Base-by-base conservation (phyloP, 2,113 vertebrate species). In the Tupaia tana region DNA sequence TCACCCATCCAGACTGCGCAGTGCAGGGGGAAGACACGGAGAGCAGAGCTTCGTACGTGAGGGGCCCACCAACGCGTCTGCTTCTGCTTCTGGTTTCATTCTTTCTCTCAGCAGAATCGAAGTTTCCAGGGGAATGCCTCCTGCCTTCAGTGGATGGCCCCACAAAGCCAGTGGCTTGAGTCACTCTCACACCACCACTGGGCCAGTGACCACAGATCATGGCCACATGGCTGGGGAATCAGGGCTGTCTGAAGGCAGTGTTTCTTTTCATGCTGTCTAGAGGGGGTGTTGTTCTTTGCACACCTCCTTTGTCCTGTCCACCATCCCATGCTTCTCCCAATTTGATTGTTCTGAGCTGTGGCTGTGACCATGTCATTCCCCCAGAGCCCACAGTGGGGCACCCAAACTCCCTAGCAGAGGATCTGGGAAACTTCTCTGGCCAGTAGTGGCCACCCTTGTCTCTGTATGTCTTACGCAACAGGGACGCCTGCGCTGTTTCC, bases 101-200 rank as follows among this genome's bases (percentile, higher is more conserved):
- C 73, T 69, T 19, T 58, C 58, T 67, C 58, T 64, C 25, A n/a
- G 75, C 31, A 34, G 34, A 27, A 87, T 87, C 31, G 15, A 9
- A 63, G 43, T 81, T 89, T 90, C 79, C 56, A 61, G 92, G 86
- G 86, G 91, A 84, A 63, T 82, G 79, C 79, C 66, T 70, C 31
- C 2, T 18, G 34, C 58, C 78, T 54, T 92, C 85, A 63, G 79
- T 24, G 10, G 73, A n/a, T 71, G 16, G 34, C 52, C 84, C 75
- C 3, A 0, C 0, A 16, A 83, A 77, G 64, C 67, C 15, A 67
- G 75, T 80, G 85, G n/a, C 77, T 67, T 85, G 90, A 77, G 77
- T 92, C 86, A 91, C 63, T 43, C 24, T 86, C 6, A 2, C 75
- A 0, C 0, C 29, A 70, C 63, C 9, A 7, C 73, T 73, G 67